phyloP scores from a whole-genome alignment of 2,113 vertebrate species.

The Peucedramus taeniatus region DNA sequence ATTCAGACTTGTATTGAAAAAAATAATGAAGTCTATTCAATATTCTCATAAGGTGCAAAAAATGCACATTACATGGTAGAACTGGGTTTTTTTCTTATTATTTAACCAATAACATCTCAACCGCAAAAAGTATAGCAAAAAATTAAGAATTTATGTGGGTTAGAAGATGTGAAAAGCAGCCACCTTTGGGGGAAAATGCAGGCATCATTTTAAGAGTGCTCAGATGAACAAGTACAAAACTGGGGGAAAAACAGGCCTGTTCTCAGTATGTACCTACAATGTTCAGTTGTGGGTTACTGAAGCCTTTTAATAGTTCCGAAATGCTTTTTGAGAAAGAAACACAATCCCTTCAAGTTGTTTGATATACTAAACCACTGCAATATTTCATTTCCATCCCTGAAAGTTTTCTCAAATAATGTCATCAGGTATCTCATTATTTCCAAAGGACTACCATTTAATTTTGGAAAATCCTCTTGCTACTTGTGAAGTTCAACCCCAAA shows the following conservation, averaged over 20 bases:
- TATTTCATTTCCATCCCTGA: not conserved
- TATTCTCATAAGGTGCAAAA: constrained; percentile 65
- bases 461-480: not conserved
- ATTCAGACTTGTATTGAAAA: constrained; percentile 64
- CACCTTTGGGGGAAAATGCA: not conserved
- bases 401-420: not conserved
- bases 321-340: not conserved
- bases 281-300: not conserved
- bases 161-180: constrained; percentile 17
- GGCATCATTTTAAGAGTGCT: not conserved
- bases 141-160: constrained; percentile 67
- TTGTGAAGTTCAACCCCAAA: not conserved
- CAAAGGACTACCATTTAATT: not conserved
- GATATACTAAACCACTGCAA: not conserved
- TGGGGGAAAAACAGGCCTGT: not conserved
- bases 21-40: constrained; percentile 76
- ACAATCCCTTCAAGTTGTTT: not conserved
- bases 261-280: not conserved
- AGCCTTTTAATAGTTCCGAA: not conserved
- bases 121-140: constrained; percentile 40
- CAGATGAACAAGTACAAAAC: not conserved
- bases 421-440: not conserved
- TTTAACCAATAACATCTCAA: constrained; percentile 59
- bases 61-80: constrained; percentile 48
- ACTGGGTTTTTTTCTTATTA: constrained; percentile 56